Evolutionary conservation across 2,888 invertebrate genomes (phyloP).

Genomic region (Rhagophthalmus giganteus): DNA sequence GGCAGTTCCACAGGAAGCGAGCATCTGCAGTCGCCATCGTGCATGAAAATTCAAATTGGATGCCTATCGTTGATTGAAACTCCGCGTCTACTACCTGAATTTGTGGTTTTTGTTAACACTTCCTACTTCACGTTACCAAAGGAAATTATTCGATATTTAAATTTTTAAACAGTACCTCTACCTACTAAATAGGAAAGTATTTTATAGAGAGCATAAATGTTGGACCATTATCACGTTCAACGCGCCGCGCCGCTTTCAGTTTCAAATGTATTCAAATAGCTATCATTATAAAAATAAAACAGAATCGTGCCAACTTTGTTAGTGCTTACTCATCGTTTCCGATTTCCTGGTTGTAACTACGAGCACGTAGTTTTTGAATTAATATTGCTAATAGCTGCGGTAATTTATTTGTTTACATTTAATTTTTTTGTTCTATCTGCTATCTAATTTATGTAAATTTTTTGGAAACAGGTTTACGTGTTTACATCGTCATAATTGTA

Average conservation of each 20-base stretch:
- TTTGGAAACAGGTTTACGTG: not conserved
- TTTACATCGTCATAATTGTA: not conserved
- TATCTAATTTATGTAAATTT: not conserved
- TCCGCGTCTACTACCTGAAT: slow-evolving; percentile 21
- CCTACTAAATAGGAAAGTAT: too few species aligned
- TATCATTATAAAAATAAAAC: slow-evolving; percentile 1
- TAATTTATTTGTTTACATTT: not conserved
- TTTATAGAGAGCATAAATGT: slow-evolving; percentile 7
- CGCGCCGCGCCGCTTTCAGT: not conserved
- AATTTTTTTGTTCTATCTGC: not conserved
- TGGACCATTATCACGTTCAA: slow-evolving; percentile 11
- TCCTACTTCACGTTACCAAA: slow-evolving; percentile 17
- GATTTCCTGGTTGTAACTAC: slow-evolving; percentile 16
- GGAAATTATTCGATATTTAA: slow-evolving; percentile 23
- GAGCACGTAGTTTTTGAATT: slow-evolving; percentile 16
- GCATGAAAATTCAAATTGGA: slow-evolving; percentile 44
- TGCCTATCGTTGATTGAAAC: slow-evolving; percentile 33
- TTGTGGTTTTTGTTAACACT: slow-evolving; percentile 21
- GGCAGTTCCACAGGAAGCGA: slow-evolving; percentile 39
- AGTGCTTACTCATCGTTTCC: slow-evolving; percentile 19
- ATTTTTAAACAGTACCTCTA: too few species aligned
- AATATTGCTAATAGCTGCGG: slow-evolving; percentile 5
- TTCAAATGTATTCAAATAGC: slow-evolving; percentile 10
- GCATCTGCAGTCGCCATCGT: slow-evolving; percentile 37
- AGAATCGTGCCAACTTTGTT: slow-evolving; percentile 1